phyloP scores from a whole-genome alignment of 2,797 vertebrate species.

The Chiroxiphia lanceolata region DNA sequence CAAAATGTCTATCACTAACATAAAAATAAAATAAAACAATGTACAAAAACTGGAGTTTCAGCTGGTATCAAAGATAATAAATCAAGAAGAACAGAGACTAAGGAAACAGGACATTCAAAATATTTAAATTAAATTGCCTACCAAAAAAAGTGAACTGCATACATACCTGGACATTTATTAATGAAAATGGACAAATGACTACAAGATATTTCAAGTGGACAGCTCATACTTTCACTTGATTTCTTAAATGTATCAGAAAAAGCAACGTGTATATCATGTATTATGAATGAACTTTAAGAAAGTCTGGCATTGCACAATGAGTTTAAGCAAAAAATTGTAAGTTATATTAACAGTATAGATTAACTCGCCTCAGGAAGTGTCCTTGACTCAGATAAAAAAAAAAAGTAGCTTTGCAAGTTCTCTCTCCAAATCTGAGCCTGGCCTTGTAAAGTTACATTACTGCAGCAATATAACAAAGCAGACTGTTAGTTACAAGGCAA shows the following conservation, averaged over 20 bases:
- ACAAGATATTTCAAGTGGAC: not conserved
- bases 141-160: not conserved
- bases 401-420: not conserved
- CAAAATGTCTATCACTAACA: not conserved
- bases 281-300: not conserved
- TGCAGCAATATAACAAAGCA: not conserved
- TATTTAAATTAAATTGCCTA: not conserved
- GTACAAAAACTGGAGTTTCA: not conserved
- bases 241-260: conserved; percentile 1
- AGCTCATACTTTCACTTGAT: not conserved
- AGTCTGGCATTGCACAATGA: not conserved
- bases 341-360: not conserved
- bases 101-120: not conserved
- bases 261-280: not conserved
- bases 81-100: not conserved
- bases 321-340: not conserved
- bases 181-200: not conserved
- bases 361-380: not conserved
- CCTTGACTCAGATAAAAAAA: not conserved
- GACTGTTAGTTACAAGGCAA: not conserved
- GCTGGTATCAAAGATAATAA: not conserved
- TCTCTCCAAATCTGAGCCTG: conserved; percentile 11
- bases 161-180: not conserved
- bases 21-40: not conserved
- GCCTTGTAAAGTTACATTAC: conserved; percentile 21